phyloP scores from a whole-genome alignment of 2,113 vertebrate species.

The Prinia subflava region DNA sequence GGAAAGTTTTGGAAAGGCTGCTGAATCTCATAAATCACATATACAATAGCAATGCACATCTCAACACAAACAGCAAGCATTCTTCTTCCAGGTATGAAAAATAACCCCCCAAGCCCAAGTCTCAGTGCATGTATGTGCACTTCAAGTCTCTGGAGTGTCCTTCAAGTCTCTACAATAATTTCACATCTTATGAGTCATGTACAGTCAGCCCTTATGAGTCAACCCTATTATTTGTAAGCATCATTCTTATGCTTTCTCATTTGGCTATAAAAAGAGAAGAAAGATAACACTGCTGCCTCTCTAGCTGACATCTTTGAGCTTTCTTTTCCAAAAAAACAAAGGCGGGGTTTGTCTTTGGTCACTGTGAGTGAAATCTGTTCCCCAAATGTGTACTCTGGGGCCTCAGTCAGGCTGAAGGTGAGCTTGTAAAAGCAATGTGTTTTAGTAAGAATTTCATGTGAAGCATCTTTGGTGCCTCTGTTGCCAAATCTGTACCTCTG shows the following conservation, averaged over 20 bases:
- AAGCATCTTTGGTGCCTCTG: neutral
- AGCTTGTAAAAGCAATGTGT: neutral
- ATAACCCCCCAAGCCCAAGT: neutral
- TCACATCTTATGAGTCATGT: neutral
- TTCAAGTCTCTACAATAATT: neutral
- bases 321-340: neutral
- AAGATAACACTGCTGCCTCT: neutral
- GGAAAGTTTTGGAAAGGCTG: neutral
- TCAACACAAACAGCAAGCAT: neutral
- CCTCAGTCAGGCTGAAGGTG: neutral
- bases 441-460: neutral
- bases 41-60: neutral
- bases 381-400: neutral
- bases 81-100: neutral
- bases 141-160: neutral
- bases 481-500: neutral
- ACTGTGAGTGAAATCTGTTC: neutral
- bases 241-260: neutral
- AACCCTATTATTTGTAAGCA: slow-evolving; percentile 5
- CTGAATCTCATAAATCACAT: neutral
- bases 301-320: neutral
- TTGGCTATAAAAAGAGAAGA: slow-evolving; percentile 19
- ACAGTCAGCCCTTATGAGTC: slow-evolving; percentile 15
- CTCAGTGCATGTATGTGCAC: neutral
- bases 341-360: neutral